Base-by-base conservation (phyloP, 1,140 invertebrate species). In the Olivierus martensii region DNA sequence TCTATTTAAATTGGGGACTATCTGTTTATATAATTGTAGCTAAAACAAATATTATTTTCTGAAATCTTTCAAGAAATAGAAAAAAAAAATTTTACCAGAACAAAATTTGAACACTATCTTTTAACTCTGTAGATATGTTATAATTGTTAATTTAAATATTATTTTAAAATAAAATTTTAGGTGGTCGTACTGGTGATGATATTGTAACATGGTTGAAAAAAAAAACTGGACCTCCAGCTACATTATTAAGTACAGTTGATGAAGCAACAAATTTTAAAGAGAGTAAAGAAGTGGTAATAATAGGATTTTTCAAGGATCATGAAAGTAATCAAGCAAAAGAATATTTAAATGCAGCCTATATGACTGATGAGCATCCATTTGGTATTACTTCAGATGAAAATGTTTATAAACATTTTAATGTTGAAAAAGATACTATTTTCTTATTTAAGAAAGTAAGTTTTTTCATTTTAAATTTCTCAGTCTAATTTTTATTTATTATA, bases 151-250 rank as follows among this genome's bases (percentile, higher is more conserved):
- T 28, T 28, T 6, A 9, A 28, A 41, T 41, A 41, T 41, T 18
- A 7, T 12, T 41, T 0, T 41, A 41, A 41, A 15, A 15, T 41
- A 41, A 41, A 41, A 41, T 41, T 18, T 52, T 59, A 82, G 87
- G 87, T 73, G 92, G 90, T 36, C 81, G 95, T 64, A 81, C 87
- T 65, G 79, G 87, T 64, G 83, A 87, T 59, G 61, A 59, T 22
- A 97, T 99, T 66, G 79, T 99, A 49, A 74, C 73, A 54, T 99
- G 95, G 95, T 67, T 99, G 45, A 76, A 80, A 64, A 98, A 98
- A 77, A 99, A 98, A 76, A 93, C 89, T 69, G 93, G 93, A 41
- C 91, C 94, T 49, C 69, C 75, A 45, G 62, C 64, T 21, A 19
- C 35, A 15, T 76, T 79, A 48, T 69, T 99, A 17, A 68, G 73